Evolutionary conservation across 2,888 invertebrate species (phyloP), one percentile per base, ranked within the genome.

Genomic region (Cactoblastis cactorum): DNA sequence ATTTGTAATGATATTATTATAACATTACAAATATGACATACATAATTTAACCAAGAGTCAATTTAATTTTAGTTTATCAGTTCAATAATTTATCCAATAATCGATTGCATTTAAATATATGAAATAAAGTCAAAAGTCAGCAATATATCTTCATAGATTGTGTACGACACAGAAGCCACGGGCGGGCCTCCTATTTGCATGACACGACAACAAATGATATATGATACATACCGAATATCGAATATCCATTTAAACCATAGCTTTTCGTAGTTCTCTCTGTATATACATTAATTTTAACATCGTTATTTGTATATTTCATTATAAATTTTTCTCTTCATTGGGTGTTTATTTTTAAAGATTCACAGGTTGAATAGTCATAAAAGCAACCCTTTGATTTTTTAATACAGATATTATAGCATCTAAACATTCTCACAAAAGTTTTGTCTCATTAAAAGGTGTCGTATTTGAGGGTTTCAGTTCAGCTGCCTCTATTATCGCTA

Each of bases 361-460:
- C 50, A 49, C 55, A 53, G 56, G 56, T 63, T 59, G 58, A 63
- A 53, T 57, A 57, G 64, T 55, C 58, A 56, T 65, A 65, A 69
- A 72, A 70, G 65, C 65, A 72, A 71, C 69, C 67, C 67, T 69
- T 71, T 71, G 76, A 81, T 77, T 72, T 28, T n/a, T 69, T 63
- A 52, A 65, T 60, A 61, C 59, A 66, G 77, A 81, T 80, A 77
- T 61, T 64, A 70, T 59, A 63, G 63, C 57, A 63, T 69, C 64
- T 67, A 65, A 64, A 65, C 63, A 63, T 70, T 75, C 77, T 74
- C 74, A 78, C 78, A 80, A 75, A 72, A 70, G 71, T 70, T 62
- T 22, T 66, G 67, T 71, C 79, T 82, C 80, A 83, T 83, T 84
- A 83, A 80, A 78, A 80, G 73, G 78, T 79, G 77, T 83, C 80